These are phyloP conservation scores for Enchytraeus crypticus DNA, from an alignment of 2,888 invertebrate genomes.

Conservation along the genomic window DNA sequence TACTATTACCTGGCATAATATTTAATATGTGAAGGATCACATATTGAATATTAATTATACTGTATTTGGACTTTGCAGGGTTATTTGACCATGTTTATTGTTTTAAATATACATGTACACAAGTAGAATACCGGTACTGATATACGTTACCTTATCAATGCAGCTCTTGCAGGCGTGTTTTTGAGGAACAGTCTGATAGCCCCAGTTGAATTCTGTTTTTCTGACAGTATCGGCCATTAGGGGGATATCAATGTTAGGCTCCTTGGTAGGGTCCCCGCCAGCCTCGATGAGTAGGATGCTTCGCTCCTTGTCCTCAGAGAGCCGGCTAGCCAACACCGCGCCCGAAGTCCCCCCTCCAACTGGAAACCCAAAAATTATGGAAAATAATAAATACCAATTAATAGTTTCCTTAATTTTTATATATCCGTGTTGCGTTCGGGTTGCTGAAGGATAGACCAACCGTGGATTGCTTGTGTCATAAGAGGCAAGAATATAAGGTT, in stretches of 20 bases:
- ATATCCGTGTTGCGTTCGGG: no score
- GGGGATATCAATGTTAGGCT: constrained; percentile 26
- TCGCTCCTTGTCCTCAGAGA: constrained; percentile 22
- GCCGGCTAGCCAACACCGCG: constrained; percentile 26
- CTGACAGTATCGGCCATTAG: constrained; percentile 25
- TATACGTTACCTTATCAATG: constrained; percentile 19
- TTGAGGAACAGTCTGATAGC: constrained; percentile 26
- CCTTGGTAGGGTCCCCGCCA: constrained; percentile 45
- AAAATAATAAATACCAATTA: neutral
- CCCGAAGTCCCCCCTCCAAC: constrained; percentile 31
- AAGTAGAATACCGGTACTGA: no score
- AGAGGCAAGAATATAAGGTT: neutral
- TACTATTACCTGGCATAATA: no score
- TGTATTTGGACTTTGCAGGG: no score
- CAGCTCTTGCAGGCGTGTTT: constrained; percentile 26
- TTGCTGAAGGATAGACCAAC: no score
- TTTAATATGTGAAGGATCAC: no score
- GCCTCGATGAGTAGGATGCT: constrained; percentile 42
- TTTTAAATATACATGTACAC: no score
- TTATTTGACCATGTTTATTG: no score
- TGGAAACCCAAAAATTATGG: constrained; percentile 5
- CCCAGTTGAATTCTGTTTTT: constrained; percentile 25
- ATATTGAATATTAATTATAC: no score
- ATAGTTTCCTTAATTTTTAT: constrained; percentile 1
- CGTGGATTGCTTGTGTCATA: no score